Conservation (phyloP, 2,797 vertebrate species). For the Zenarchopterus dispar region DNA sequence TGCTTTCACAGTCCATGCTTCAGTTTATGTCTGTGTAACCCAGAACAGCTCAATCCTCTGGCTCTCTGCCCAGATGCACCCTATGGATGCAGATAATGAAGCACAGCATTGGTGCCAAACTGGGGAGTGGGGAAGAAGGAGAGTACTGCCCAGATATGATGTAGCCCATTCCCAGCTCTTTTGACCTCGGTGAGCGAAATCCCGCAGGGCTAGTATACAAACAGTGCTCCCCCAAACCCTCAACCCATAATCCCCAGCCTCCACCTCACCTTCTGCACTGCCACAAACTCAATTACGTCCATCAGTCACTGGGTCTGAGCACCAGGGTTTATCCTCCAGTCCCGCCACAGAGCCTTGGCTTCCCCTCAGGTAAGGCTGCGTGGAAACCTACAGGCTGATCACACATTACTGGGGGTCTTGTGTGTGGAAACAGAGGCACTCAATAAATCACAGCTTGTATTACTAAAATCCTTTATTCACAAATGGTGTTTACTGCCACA, state of each 20-base stretch:
- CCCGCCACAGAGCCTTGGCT: constrained; percentile 31
- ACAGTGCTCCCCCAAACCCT: no score
- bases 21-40: constrained; percentile 67
- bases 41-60: constrained; percentile 71
- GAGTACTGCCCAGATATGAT: constrained; percentile 60
- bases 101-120: constrained; percentile 66
- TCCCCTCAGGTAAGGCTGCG: constrained; percentile 45
- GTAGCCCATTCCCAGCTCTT: constrained; percentile 59
- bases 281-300: constrained; percentile 63
- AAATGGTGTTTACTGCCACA: constrained; percentile 70
- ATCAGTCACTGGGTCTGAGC: constrained; percentile 51
- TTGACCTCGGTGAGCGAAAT: constrained; percentile 70
- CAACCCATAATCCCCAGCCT: no score
- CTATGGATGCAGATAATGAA: constrained; percentile 76
- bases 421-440: constrained; percentile 36
- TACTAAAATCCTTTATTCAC: constrained; percentile 38
- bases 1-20: constrained; percentile 44
- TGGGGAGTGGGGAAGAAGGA: constrained; percentile 57
- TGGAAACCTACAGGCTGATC: constrained; percentile 14
- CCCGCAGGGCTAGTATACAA: constrained; percentile 73
- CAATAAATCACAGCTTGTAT: constrained; percentile 75
- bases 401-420: constrained; percentile 13
- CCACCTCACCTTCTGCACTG: constrained; percentile 52
- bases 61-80: constrained; percentile 67
- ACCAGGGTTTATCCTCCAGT: constrained; percentile 29